Base-by-base conservation (phyloP, 2,113 vertebrate species). In the Caracal caracal region DNA sequence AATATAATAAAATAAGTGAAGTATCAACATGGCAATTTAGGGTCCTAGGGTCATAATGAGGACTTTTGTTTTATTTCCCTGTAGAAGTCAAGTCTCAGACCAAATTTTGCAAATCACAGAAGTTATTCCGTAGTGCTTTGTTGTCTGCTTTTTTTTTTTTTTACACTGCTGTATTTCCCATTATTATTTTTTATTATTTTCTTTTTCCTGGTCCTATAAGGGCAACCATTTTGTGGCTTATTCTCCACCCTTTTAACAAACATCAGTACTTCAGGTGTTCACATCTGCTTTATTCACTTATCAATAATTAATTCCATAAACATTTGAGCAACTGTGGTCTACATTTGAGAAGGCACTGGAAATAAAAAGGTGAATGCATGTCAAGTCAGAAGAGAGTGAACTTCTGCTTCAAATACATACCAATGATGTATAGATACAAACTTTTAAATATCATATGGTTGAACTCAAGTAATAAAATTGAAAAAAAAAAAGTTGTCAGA, bases 1-100 rank as follows among this genome's bases (percentile, higher is more conserved):
- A 47, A 71, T 80, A 71, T 78, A 82, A 53, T 61, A 49, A 94
- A 89, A 88, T 28, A 73, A 96, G 9, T 30, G 80, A 89, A 85
- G n/a, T 43, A 33, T 66, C 40, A 83, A 3, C 47, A 22, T 59
- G 24, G 47, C 86, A 43, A 83, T 80, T 16, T 15, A 63, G 33
- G 28, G 5, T 66, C 35, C 9, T 70, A 1, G 19, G 26, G 33
- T 95, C 33, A 65, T 28, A 47, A 59, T 37, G 40, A 1, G 56
- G 40, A 63, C 49, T 68, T 92, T 16, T 37, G 19, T 61, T 65
- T 76, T 90, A 90, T 26, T 40, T 84, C 17, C 7, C 30, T 53
- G 13, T 26, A 70, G 6, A 84, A 30, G 9, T 84, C 30, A 85
- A 30, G 56, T 68, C 35, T 76, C 28, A 30, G 56, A 3, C 73